Evolutionary conservation across 2,888 invertebrate species (phyloP).

Genomic region (Seira musarum): DNA sequence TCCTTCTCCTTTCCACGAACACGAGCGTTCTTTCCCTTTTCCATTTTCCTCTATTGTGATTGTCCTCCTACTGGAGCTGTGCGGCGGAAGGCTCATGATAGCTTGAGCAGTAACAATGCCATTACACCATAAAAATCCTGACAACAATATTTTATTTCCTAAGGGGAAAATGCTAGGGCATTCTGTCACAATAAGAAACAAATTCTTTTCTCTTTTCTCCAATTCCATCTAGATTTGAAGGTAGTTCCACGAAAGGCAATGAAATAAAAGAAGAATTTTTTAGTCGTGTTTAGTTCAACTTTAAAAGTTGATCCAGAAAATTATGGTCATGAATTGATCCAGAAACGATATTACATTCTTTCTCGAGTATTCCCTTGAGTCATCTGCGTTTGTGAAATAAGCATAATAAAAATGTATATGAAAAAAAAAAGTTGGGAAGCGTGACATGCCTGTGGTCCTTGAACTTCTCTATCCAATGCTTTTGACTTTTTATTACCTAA

Average conservation of each 20-base stretch:
- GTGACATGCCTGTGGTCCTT: conserved; percentile 50
- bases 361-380: no score
- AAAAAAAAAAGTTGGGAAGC: conserved; percentile 19
- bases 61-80: no score
- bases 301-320: no score
- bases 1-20: conserved; percentile 24
- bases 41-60: background rate
- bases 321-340: no score
- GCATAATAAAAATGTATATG: background rate
- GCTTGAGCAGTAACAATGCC: conserved; percentile 36
- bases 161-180: conserved; percentile 3
- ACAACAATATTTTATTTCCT: conserved; percentile 50
- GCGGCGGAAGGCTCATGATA: background rate
- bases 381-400: no score
- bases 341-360: no score
- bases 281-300: no score
- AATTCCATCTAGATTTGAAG: conserved; percentile 5
- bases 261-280: background rate
- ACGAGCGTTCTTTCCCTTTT: conserved; percentile 27
- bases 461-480: conserved; percentile 27
- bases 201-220: conserved; percentile 30
- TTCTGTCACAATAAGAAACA: conserved; percentile 44
- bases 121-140: conserved; percentile 45
- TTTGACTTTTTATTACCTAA: background rate
- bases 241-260: background rate